Conservation (phyloP, 1,140 invertebrate species). For the Scaptomyza graminum region DNA sequence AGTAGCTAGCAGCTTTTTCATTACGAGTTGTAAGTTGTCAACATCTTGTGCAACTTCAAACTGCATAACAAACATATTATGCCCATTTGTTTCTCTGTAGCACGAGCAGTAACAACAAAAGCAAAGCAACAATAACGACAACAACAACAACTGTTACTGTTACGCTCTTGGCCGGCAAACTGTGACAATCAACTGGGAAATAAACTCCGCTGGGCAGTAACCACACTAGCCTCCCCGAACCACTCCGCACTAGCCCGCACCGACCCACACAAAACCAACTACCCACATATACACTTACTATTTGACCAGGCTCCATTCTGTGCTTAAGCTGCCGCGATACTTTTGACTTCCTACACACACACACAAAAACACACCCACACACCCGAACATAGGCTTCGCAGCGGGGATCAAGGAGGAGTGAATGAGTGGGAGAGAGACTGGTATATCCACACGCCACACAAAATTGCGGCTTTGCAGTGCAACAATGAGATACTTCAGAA, state of each 20-base stretch:
- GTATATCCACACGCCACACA: conserved; percentile 57
- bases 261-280: not conserved
- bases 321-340: conserved; percentile 78
- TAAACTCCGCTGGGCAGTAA: conserved; percentile 60
- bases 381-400: conserved; percentile 38
- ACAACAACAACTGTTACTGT: conserved; percentile 26
- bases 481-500: conserved; percentile 82
- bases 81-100: conserved; percentile 63
- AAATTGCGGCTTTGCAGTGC: conserved; percentile 79
- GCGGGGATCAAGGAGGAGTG: conserved; percentile 22
- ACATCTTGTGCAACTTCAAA: conserved; percentile 26
- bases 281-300: not conserved
- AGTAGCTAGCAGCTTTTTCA: conserved; percentile 7
- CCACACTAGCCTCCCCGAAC: not conserved
- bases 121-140: not conserved
- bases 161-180: conserved; percentile 43
- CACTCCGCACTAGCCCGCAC: not conserved
- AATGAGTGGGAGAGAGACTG: not conserved
- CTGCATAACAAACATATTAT: conserved; percentile 74
- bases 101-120: conserved; percentile 3
- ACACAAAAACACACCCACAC: conserved; percentile 29
- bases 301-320: conserved; percentile 30
- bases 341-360: conserved; percentile 73
- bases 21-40: conserved; percentile 26
- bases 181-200: conserved; percentile 74